Evolutionary conservation across 1,140 invertebrate genomes (phyloP).

Genomic region (Brachionus angularis): DNA sequence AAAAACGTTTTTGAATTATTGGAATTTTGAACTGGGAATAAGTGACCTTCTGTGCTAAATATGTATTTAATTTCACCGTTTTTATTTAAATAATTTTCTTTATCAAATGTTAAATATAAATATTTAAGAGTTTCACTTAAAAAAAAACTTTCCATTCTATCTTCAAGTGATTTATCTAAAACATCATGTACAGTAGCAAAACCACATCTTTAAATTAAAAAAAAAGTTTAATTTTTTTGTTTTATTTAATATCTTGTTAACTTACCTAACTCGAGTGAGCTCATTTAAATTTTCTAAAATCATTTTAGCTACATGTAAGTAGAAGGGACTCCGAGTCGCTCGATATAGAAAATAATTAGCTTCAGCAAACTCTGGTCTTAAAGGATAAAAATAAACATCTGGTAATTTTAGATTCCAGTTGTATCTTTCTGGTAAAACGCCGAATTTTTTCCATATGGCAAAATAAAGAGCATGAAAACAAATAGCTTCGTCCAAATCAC

Average conservation of each 20-base stretch:
- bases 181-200: conserved; percentile 74
- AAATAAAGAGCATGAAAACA: conserved; percentile 68
- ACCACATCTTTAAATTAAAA: conserved; percentile 61
- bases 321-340: conserved; percentile 70
- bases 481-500: conserved; percentile 70
- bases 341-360: conserved; percentile 69
- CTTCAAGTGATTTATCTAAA: conserved; percentile 84
- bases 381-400: conserved; percentile 67
- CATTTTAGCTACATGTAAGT: conserved; percentile 67
- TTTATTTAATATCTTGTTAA: conserved; percentile 15
- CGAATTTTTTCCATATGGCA: conserved; percentile 66
- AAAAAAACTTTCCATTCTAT: conserved; percentile 99
- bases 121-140: conserved; percentile 97
- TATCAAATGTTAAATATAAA: conserved; percentile 75
- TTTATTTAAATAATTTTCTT: conserved; percentile 65
- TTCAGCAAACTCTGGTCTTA: conserved; percentile 67
- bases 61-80: conserved; percentile 62
- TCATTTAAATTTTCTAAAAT: conserved; percentile 65
- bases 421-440: conserved; percentile 66
- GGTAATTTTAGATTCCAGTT: conserved; percentile 66
- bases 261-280: conserved; percentile 60
- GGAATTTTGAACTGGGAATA: conserved; percentile 62
- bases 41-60: conserved; percentile 69
- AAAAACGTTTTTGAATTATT: conserved; percentile 21
- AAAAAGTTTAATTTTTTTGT: conserved; percentile 20